These are phyloP conservation scores for Meghimatium bilineatum DNA, from an alignment of 2,888 invertebrate species.

Conservation along the genomic window DNA sequence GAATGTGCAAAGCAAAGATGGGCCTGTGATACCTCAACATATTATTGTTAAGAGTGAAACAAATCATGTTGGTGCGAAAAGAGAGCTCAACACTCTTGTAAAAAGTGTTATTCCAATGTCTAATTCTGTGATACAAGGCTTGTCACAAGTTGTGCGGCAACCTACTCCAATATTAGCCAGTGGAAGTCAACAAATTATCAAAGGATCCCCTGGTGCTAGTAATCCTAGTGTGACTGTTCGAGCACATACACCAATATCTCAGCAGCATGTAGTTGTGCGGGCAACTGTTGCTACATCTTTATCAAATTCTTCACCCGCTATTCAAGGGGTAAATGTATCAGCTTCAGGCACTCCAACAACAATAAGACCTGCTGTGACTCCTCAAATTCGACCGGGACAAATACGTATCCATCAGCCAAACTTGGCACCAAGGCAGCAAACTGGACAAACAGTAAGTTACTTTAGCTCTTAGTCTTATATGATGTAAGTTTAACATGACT, in stretches of 20 bases:
- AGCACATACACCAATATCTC: slow-evolving; percentile 60
- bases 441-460: slow-evolving; percentile 47
- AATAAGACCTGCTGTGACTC: slow-evolving; percentile 44
- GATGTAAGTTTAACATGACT: not conserved
- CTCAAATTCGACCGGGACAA: slow-evolving; percentile 45
- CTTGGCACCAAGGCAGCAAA: slow-evolving; percentile 68
- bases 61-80: slow-evolving; percentile 51
- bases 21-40: slow-evolving; percentile 53
- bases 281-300: slow-evolving; percentile 64
- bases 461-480: not conserved
- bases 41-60: slow-evolving; percentile 57
- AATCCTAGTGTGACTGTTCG: slow-evolving; percentile 69
- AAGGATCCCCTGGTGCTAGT: slow-evolving; percentile 53
- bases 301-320: slow-evolving; percentile 55
- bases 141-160: slow-evolving; percentile 48
- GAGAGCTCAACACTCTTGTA: slow-evolving; percentile 45
- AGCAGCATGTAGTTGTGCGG: slow-evolving; percentile 62
- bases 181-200: slow-evolving; percentile 44
- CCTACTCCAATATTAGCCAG: slow-evolving; percentile 41
- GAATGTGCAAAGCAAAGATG: slow-evolving; percentile 51
- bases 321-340: slow-evolving; percentile 63
- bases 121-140: slow-evolving; percentile 51
- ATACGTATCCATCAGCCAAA: slow-evolving; percentile 58
- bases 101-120: slow-evolving; percentile 53
- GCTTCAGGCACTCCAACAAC: slow-evolving; percentile 49